Percentiles rank a stretch among this genome's conserved stretches.
These are phyloP conservation scores for Tenthredo scrophulariae DNA, from an alignment of 2,888 invertebrate species.

Conservation along the genomic window DNA sequence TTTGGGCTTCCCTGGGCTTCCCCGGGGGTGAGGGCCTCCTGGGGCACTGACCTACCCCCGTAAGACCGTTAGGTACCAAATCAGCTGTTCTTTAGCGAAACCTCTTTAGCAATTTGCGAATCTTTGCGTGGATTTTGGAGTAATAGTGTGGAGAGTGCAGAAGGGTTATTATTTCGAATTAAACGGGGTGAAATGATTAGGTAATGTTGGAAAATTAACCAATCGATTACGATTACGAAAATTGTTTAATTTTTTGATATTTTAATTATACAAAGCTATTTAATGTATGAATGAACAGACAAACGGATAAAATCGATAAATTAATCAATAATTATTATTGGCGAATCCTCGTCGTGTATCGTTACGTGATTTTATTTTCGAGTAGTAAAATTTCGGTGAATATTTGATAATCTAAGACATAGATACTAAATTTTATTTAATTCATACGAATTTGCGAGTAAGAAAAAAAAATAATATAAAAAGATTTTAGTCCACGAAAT, in stretches of 20 bases:
- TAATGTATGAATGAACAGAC: not conserved
- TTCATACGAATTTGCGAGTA: not conserved
- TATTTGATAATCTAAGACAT: not conserved
- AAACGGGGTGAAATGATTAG: not conserved
- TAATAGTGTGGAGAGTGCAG: not conserved
- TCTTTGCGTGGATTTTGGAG: not conserved
- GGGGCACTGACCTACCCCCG: conserved; percentile 77
- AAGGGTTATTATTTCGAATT: not conserved
- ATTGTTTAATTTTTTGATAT: not conserved
- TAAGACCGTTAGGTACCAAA: conserved; percentile 71
- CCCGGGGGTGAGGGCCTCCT: conserved; percentile 60
- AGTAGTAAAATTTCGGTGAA: not conserved
- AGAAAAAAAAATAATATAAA: no score
- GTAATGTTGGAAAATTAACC: not conserved
- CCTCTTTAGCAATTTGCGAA: conserved; percentile 14
- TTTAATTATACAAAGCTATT: not conserved
- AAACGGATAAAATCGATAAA: not conserved
- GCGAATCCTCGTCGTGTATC: no score
- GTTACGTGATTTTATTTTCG: not conserved
- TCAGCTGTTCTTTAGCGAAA: conserved; percentile 68
- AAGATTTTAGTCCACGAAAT: not conserved
- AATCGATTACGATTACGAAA: not conserved
- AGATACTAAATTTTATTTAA: not conserved
- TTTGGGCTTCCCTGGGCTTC: conserved; percentile 11
- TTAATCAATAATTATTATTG: not conserved